Conservation (phyloP, 2,113 vertebrate species). For the Lanius ludovicianus region DNA sequence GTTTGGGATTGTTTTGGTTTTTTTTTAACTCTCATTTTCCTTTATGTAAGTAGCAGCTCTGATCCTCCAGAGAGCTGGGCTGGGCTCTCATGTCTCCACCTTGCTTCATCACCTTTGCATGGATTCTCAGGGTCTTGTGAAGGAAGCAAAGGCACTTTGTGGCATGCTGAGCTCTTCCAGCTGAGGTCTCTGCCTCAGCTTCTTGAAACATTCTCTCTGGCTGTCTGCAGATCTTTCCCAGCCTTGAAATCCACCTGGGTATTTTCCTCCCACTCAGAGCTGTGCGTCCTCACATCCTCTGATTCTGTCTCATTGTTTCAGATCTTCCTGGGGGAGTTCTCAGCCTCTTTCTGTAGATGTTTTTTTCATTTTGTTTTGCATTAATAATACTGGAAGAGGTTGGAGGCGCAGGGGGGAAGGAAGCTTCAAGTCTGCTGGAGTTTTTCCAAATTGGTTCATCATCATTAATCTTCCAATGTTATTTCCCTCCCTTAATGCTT, state of each 20-base stretch:
- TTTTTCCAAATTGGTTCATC: conserved; percentile 21
- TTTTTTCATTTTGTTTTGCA: neutral
- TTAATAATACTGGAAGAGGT: conserved; percentile 8
- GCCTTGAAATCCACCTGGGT: conserved; percentile 20
- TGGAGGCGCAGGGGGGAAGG: neutral
- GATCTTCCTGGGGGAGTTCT: conserved; percentile 37
- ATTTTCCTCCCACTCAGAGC: neutral
- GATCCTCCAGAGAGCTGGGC: neutral
- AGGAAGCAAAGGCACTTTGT: neutral
- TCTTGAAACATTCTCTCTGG: neutral
- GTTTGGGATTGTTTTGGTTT: neutral
- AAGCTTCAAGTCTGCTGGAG: conserved; percentile 14
- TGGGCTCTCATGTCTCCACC: neutral
- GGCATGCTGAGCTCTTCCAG: neutral
- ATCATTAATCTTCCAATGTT: conserved; percentile 20
- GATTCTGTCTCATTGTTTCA: conserved; percentile 23
- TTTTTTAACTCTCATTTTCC: neutral
- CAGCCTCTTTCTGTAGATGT: neutral
- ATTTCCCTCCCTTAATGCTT: conserved; percentile 30
- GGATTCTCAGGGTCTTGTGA: neutral
- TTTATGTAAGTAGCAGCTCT: neutral
- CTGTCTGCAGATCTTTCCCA: neutral
- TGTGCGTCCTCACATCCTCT: neutral
- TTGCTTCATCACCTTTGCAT: neutral
- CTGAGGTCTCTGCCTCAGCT: neutral